Percentiles rank a stretch among this genome's conserved stretches.
phyloP scores from a whole-genome alignment of 2,113 vertebrate genomes.

The Galbula dea region DNA sequence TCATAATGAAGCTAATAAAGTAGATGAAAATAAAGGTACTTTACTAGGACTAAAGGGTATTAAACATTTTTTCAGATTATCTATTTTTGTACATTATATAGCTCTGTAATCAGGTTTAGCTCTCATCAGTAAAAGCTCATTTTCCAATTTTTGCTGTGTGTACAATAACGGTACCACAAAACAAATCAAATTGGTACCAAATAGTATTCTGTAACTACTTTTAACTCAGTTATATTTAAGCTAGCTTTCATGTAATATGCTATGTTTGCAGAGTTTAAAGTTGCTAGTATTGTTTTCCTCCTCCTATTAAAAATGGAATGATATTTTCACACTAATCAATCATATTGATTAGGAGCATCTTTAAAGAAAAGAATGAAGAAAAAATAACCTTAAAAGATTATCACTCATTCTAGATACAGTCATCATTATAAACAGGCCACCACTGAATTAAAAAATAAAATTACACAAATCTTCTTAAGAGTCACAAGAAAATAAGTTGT shows the following conservation, averaged over 20 bases:
- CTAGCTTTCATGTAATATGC: neutral
- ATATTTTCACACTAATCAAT: neutral
- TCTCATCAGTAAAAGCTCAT: neutral
- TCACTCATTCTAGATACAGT: neutral
- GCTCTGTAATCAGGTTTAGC: neutral
- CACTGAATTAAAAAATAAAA: neutral
- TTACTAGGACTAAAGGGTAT: no score
- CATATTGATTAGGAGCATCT: neutral
- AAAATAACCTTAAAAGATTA: neutral
- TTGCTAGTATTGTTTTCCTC: neutral
- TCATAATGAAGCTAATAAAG: neutral
- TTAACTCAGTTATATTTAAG: neutral
- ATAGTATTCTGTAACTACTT: neutral
- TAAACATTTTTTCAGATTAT: no score
- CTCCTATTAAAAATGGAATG: neutral
- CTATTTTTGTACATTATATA: neutral
- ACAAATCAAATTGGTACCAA: neutral
- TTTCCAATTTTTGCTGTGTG: neutral
- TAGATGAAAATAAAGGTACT: neutral
- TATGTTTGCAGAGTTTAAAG: neutral
- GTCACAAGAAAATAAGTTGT: neutral
- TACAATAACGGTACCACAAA: neutral
- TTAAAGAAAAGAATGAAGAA: neutral
- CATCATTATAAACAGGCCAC: neutral
- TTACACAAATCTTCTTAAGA: neutral